phyloP scores from a whole-genome alignment of 2,888 invertebrate genomes.

The Microctonus aethiopoides region DNA sequence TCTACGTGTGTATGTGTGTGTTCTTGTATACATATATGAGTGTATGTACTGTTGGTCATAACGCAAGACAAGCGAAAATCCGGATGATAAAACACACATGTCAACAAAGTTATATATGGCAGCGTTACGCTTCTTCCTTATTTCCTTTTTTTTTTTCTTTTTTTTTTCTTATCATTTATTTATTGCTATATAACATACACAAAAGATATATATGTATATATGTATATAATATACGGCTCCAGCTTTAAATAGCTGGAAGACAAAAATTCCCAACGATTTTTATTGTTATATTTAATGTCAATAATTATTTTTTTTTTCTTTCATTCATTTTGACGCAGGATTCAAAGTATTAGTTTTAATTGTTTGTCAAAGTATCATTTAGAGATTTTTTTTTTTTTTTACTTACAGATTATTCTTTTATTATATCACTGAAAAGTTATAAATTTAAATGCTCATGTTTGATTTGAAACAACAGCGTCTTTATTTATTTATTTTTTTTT shows the following conservation, averaged over 20 bases:
- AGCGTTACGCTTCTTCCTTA: conserved; percentile 6
- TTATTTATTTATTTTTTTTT: conserved; percentile 4
- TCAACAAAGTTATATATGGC: conserved; percentile 11
- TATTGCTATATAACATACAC: conserved; percentile 23
- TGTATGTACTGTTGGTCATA: too few species aligned
- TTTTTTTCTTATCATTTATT: conserved; percentile 15
- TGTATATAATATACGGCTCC: conserved; percentile 14
- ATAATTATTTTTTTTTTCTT: neutral
- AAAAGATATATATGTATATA: too few species aligned
- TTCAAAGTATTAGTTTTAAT: neutral
- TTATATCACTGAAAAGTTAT: conserved; percentile 22
- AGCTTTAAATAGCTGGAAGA: conserved; percentile 3
- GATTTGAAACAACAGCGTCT: neutral
- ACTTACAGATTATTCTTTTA: too few species aligned
- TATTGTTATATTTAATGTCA: neutral
- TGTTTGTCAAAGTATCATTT: neutral
- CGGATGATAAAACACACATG: conserved; percentile 20
- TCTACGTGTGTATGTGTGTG: neutral
- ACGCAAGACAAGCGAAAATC: conserved; percentile 16
- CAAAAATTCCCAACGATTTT: neutral
- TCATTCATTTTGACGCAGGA: neutral
- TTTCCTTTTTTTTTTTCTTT: neutral
- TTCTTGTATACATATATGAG: neutral
- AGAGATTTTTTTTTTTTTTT: neutral
- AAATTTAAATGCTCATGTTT: neutral